Base-by-base conservation (phyloP, 2,888 invertebrate genomes). In the Caenorhabditis virilis region DNA sequence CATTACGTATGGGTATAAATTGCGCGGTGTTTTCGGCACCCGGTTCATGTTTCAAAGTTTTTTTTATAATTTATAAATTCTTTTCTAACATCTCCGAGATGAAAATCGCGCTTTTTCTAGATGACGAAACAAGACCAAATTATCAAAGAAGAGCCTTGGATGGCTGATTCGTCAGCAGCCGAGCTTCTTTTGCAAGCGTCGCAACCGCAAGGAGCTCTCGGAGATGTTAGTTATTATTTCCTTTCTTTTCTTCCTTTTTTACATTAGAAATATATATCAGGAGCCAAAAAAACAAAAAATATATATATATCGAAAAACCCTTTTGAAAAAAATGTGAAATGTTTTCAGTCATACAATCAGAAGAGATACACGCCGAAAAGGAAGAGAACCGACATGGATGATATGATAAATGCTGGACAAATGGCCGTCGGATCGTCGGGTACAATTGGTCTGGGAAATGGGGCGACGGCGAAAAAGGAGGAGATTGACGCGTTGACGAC, bases 291-390 rank as follows among this genome's bases (percentile, higher is more conserved):
- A 33, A 33, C 7, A 11, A 33, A 33, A 7, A 33, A 11, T 33
- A 11, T 33, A 7, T 7, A 33, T 11, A 33, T 33, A 11, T 33
- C 9, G n/a, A n/a, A 22, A 5, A 35, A 20, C 13, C 22, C 22
- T 25, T 35, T 33, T 45, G 45, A n/a, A 0, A 15, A 42, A 42
- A 6, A 16, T n/a, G 16, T 18, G 35, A 11, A 42, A 39, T 41
- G 41, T 42, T 58, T 71, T 36, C 60, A 72, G 73, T 57, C 51
- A 23, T 73, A 73, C 72, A 80, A 82, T 53, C 80, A 82, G 65
- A 81, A 82, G 61, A 68, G 81, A 4, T 82, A 81, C 63, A 81
- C 79, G 16, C 80, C 81, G 27, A 81, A 81, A 62, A 63, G 79
- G n/a, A 72, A 75, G 26, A 67, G 80, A 16, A 62, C 58, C 36